phyloP scores from a whole-genome alignment of 2,113 vertebrate genomes.

The Probosciger aterrimus region DNA sequence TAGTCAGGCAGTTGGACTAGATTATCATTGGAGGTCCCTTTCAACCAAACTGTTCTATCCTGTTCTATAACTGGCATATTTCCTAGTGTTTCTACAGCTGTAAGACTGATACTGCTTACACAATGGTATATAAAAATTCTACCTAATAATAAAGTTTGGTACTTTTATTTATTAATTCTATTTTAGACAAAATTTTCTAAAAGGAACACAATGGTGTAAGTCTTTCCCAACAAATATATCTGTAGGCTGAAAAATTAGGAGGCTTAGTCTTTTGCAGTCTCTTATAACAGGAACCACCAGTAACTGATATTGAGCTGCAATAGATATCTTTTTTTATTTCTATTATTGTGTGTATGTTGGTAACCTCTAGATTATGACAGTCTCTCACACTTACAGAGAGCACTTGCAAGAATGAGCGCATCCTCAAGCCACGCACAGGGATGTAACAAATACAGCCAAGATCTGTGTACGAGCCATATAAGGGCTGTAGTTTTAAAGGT shows the following conservation, averaged over 20 bases:
- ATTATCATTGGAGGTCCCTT: background rate
- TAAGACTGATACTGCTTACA: background rate
- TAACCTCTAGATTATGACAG: background rate
- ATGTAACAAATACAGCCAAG: background rate
- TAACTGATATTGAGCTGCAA: background rate
- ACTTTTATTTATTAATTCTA: background rate
- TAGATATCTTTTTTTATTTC: background rate
- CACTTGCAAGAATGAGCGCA: fast-evolving
- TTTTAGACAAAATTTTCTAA: background rate
- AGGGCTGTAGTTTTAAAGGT: background rate
- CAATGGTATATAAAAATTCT: background rate
- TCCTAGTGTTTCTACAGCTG: background rate
- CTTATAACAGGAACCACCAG: background rate
- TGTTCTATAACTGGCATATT: background rate
- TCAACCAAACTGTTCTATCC: background rate
- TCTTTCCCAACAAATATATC: background rate
- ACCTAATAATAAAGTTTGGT: background rate
- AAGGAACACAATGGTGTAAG: background rate
- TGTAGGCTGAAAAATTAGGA: background rate
- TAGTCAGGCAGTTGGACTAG: background rate
- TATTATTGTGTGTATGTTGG: background rate
- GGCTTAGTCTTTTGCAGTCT: background rate
- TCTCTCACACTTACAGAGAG: background rate
- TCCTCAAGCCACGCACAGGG: background rate
- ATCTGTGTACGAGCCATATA: background rate